These are phyloP conservation scores for Calidris pugnax DNA, from an alignment of 2,113 vertebrate genomes.

Conservation along the genomic window DNA sequence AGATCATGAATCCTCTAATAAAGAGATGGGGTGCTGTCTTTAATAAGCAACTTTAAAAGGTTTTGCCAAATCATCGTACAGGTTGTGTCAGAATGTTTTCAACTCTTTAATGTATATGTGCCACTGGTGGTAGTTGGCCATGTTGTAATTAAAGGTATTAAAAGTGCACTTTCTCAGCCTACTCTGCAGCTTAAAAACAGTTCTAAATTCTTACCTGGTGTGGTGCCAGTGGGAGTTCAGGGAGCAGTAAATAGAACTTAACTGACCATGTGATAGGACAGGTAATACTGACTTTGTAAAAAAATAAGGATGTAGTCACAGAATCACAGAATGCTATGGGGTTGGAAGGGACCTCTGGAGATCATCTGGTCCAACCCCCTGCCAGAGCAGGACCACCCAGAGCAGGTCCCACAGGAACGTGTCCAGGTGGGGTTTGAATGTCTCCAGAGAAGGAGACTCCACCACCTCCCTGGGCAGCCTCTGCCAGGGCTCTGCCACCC, in stretches of 20 bases:
- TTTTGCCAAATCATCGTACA: background rate
- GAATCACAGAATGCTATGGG: no score
- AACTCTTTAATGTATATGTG: rapidly evolving
- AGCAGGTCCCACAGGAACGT: no score
- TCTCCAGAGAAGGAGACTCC: no score
- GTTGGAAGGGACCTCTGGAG: no score
- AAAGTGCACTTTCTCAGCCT: background rate
- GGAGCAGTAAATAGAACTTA: background rate
- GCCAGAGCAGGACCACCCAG: no score
- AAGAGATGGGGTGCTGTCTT: background rate
- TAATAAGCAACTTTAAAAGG: background rate
- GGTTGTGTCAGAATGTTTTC: background rate
- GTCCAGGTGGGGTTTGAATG: no score
- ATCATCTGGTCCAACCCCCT: no score
- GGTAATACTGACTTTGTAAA: background rate
- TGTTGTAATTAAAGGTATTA: background rate
- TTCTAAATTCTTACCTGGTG: background rate
- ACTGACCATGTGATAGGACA: background rate
- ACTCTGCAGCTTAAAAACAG: background rate
- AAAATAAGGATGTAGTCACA: background rate
- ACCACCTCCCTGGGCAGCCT: no score
- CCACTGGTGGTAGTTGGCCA: background rate
- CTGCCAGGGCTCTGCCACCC: no score
- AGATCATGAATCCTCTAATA: background rate
- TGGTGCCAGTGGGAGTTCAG: background rate